Percentiles rank a stretch among this genome's conserved stretches.
Evolutionary conservation across 2,113 vertebrate genomes (phyloP).

Genomic region (Pleuronectes platessa): DNA sequence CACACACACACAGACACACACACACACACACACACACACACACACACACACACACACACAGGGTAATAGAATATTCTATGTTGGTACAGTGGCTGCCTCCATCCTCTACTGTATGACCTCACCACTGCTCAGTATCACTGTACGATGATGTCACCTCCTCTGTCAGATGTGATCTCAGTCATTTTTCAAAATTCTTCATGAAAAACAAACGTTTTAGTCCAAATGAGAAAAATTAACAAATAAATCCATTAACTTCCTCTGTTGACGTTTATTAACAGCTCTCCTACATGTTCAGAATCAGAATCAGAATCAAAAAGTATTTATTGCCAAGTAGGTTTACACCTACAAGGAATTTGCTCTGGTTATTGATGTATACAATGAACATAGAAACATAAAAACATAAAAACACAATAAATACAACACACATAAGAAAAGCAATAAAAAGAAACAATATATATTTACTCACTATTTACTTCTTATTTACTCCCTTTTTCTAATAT

Average conservation of each 20-base stretch:
- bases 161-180: background rate
- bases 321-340: no score
- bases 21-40: constrained; percentile 1
- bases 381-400: no score
- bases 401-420: no score
- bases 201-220: background rate
- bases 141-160: constrained; percentile 38
- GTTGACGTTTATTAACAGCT: no score
- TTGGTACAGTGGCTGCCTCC: constrained; percentile 25
- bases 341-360: no score
- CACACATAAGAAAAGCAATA: no score
- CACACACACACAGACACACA: constrained; percentile 5
- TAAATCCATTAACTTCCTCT: background rate
- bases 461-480: no score
- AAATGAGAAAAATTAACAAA: background rate
- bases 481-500: no score
- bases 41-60: background rate
- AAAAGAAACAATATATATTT: no score
- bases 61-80: constrained; percentile 64
- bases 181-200: background rate
- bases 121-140: constrained; percentile 26
- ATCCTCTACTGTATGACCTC: constrained; percentile 52
- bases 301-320: no score
- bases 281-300: no score
- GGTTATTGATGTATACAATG: no score